Conservation (phyloP, 2,797 vertebrate species). For the Hyperoplus immaculatus region DNA sequence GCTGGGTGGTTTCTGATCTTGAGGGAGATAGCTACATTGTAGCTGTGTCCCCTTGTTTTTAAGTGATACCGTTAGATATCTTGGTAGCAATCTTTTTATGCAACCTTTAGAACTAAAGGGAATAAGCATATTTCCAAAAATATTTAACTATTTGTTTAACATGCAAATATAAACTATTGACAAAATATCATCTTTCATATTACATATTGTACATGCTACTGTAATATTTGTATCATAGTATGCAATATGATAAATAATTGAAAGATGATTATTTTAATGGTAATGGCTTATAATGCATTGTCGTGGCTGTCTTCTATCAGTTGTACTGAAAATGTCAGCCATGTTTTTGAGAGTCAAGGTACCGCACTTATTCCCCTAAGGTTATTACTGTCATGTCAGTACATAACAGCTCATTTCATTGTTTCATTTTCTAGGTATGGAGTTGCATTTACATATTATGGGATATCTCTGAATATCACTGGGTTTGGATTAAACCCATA, state of each 20-base stretch:
- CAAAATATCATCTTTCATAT: not conserved
- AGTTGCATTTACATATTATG: slow-evolving; percentile 91
- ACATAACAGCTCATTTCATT: not conserved
- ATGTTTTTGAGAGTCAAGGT: not conserved
- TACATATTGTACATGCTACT: not conserved
- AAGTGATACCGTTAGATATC: too few relatives aligned
- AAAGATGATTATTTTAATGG: not conserved
- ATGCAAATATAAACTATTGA: not conserved
- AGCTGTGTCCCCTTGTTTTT: not conserved
- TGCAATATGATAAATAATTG: not conserved
- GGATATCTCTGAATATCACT: slow-evolving; percentile 88
- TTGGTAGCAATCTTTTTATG: not conserved
- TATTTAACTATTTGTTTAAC: slow-evolving; percentile 1
- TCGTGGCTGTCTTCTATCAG: not conserved
- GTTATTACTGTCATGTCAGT: not conserved
- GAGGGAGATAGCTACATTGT: not conserved
- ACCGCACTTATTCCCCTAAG: not conserved
- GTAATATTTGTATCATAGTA: not conserved
- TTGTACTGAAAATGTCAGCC: not conserved
- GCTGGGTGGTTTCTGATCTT: not conserved
- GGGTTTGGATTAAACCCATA: slow-evolving; percentile 90
- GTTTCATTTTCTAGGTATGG: slow-evolving; percentile 86
- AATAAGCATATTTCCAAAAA: not conserved
- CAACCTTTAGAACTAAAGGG: not conserved
- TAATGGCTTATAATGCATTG: not conserved